Base-by-base conservation (phyloP, 1,140 invertebrate species). In the Plutomurus gul region DNA sequence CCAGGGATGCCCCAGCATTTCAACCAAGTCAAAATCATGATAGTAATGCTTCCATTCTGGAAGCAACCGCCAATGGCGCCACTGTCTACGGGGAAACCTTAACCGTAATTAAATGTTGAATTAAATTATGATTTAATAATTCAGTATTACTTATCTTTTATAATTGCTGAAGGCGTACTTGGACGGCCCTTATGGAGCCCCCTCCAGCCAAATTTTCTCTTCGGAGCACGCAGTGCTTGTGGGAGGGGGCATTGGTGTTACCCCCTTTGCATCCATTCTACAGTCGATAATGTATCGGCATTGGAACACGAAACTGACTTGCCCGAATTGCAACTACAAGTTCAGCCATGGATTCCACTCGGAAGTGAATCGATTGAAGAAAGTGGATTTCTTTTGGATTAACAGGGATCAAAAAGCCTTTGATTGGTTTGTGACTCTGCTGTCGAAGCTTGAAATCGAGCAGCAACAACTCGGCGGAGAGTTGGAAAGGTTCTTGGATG, bases 341-440 rank as follows among this genome's bases (percentile, higher is more conserved):
- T 97, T 95, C 93, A 91, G 92, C 27, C 91, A 90, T 78, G 91
- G 94, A 77, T 92, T 94, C 83, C 93, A 93, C 18, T 89, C 91
- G 18, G 91, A 91, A 16, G 91, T 94, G 76, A 94, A 96, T 91
- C 93, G 93, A 85, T 88, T 97, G 43, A 90, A 92, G 85, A 96
- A 97, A 89, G 95, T 98, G 56, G 96, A 99, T 86, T 98, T 99
- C 88, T 96, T 97, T 87, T 99, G 97, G 97, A 96, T 99, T 33
- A 98, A 98, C 87, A 91, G 96, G n/a, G 94, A 98, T 87, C 96
- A 98, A 86, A 89, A 92, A 60, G 95, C 95, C 1, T 98, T 99
- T 87, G 96, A 99, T 87, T 99, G 97, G 97, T 98, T 99, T 86
- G 95, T 97, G 30, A 96, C 95, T 85, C 88, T 98, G 40, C 88